Conservation (phyloP, 2,113 vertebrate species). For the Bufo gargarizans region DNA sequence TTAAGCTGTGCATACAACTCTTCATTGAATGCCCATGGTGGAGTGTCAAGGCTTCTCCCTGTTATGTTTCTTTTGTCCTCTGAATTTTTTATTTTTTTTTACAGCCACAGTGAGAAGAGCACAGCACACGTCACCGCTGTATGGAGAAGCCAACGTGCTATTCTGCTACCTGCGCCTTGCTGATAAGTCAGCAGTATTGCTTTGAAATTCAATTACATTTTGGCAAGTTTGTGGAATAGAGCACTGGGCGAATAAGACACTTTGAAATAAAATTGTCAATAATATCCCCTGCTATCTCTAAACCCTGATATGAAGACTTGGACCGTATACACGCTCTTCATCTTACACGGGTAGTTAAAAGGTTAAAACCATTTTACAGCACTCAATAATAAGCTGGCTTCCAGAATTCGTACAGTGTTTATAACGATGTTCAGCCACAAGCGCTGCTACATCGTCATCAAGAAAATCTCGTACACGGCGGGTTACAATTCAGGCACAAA, state of each 20-base stretch:
- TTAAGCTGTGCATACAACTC: background rate
- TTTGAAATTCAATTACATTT: slow-evolving; percentile 32
- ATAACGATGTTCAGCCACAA: no score
- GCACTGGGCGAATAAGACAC: background rate
- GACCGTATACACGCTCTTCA: background rate
- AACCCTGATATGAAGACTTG: background rate
- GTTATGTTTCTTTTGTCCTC: slow-evolving; percentile 10
- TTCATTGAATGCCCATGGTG: background rate
- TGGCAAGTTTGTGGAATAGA: background rate
- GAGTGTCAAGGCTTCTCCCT: background rate
- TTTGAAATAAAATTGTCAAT: background rate
- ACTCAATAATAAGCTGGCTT: no score
- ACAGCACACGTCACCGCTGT: background rate
- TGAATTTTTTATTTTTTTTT: background rate
- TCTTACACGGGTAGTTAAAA: background rate
- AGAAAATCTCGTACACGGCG: no score
- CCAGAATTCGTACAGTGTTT: no score
- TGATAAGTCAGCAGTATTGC: slow-evolving; percentile 17
- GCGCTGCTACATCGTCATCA: no score
- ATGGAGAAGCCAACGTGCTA: background rate
- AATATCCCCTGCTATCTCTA: background rate
- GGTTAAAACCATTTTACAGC: background rate
- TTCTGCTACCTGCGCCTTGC: slow-evolving; percentile 14
- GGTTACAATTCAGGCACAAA: no score
- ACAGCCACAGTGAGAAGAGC: background rate